Base-by-base conservation (phyloP, 2,113 vertebrate genomes). In the Collichthys lucidus region DNA sequence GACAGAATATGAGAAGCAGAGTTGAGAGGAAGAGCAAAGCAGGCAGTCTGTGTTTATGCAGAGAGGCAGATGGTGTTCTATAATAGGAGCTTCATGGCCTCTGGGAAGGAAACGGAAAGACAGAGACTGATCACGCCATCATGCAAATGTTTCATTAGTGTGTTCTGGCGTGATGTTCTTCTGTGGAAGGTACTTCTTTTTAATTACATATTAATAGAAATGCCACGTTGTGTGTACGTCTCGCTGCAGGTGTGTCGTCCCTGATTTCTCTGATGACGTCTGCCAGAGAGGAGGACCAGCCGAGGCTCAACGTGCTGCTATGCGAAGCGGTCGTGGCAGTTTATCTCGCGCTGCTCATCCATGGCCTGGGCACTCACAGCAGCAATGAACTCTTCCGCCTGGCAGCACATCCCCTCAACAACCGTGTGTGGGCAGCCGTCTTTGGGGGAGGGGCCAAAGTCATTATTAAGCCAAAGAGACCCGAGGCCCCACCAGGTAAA, bases 361-460 rank as follows among this genome's bases (percentile, higher is more conserved):
- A 99, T 1, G 98, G 97, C 20, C 94, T 99, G 61, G 97, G 97
- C 69, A 99, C 96, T 15, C 97, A 99, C 88, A 96, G 96, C 10
- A 94, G 96, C 67, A 99, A 97, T 7, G 97, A 99, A 80, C 93
- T 99, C 62, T 99, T 99, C 91, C 96, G 98, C 20, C 95, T 99
- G 44, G 97, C 97, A 4, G 98, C 98, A 1, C 98, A 99, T 87
- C 98, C 98, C 0, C 89, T 99, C 83, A 99, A 98, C 93, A 94
- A 95, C 80, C 96, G 97, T 77, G 97, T 99, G 97, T 99, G 98
- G 98, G 98, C 98, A 0, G 97, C 98, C 0, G 96, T 99, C 46
- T 99, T 99, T 67, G 98, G 98, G 0, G 98, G 98, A 12, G 98
- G 98, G 9, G 98, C 95, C 9, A 98, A 97, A 89, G 95, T 99